A percentile compares a stretch with the other conserved stretches of the same genome.
These are phyloP conservation scores for Therioaphis trifolii DNA, from an alignment of 2,888 invertebrate genomes.

Conservation along the genomic window DNA sequence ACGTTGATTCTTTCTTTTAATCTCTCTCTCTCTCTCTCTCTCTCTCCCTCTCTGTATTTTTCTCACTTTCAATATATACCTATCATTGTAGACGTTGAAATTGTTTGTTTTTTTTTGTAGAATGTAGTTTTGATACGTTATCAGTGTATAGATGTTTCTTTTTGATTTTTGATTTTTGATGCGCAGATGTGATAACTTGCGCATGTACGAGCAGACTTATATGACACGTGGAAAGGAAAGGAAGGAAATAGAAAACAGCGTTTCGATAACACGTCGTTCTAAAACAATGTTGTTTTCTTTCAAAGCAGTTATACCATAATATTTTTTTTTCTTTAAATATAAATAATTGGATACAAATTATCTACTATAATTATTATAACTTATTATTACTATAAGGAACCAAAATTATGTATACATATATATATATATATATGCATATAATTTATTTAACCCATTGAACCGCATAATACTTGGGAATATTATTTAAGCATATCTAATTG, in stretches of 20 bases:
- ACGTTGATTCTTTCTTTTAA: too few relatives aligned
- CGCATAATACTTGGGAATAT: slow-evolving; percentile 19
- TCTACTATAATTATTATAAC: slow-evolving; percentile 28
- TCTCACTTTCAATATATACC: too few relatives aligned
- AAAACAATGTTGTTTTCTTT: slow-evolving; percentile 37
- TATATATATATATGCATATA: not conserved
- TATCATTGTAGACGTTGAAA: too few relatives aligned
- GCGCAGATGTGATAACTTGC: too few relatives aligned
- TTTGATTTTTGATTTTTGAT: too few relatives aligned
- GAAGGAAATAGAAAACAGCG: slow-evolving; percentile 1
- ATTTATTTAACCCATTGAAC: slow-evolving; percentile 13
- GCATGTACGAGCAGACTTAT: not conserved
- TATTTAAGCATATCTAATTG: slow-evolving; percentile 42
- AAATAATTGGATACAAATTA: slow-evolving; percentile 35
- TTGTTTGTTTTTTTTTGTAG: too few relatives aligned
- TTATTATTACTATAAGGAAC: slow-evolving; percentile 59
- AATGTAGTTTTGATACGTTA: too few relatives aligned
- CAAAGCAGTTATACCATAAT: slow-evolving; percentile 47
- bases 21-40: too few relatives aligned
- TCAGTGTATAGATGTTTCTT: too few relatives aligned
- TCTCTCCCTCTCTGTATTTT: too few relatives aligned
- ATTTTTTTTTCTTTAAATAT: slow-evolving; percentile 36
- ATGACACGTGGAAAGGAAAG: not conserved
- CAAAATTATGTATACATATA: slow-evolving; percentile 41
- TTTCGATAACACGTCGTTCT: not conserved